Conservation (phyloP, 2,113 vertebrate genomes). For the Neolamprologus variostigma region DNA sequence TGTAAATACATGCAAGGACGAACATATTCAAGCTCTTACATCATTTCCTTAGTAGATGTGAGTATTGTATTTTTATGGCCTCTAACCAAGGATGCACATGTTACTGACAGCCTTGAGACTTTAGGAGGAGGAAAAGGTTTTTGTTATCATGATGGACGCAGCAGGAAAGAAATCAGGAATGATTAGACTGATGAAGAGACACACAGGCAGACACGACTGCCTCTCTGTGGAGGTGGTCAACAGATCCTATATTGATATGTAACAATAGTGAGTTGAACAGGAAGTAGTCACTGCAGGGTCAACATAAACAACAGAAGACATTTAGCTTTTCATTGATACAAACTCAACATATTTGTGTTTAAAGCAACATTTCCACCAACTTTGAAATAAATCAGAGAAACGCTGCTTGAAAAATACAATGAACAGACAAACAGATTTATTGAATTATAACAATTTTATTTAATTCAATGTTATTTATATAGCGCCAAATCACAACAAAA, state of each 20-base stretch:
- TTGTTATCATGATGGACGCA: slow-evolving; percentile 45
- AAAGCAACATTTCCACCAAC: neutral
- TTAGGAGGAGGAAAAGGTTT: slow-evolving; percentile 54
- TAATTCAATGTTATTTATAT: fast-evolving
- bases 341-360: neutral
- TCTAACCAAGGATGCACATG: neutral
- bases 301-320: neutral
- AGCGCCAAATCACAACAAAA: fast-evolving
- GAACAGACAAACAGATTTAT: neutral
- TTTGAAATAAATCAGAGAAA: neutral
- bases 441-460: neutral
- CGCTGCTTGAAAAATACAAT: neutral
- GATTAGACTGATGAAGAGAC: neutral
- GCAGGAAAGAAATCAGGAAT: neutral
- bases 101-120: neutral
- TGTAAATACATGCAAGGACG: neutral
- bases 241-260: neutral
- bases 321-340: neutral
- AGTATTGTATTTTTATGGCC: neutral
- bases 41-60: neutral
- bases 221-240: neutral
- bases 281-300: neutral
- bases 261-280: neutral
- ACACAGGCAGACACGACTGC: no score
- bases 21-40: neutral